phyloP scores from a whole-genome alignment of 1,140 invertebrate genomes.

The Maconellicoccus hirsutus region DNA sequence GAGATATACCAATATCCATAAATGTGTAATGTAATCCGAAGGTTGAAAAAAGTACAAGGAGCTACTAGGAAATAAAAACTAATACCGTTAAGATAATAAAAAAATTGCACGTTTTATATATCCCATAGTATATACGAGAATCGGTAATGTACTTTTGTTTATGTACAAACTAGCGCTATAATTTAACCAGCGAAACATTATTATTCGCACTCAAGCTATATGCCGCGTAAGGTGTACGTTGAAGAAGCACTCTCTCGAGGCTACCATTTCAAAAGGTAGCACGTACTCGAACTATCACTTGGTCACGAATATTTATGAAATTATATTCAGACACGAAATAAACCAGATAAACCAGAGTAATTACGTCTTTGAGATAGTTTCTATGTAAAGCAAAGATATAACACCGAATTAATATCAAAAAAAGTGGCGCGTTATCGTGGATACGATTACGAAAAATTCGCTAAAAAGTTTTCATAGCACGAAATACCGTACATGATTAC shows the following conservation, averaged over 20 bases:
- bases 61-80: neutral
- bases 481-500: neutral
- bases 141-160: neutral
- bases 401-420: conserved; percentile 2
- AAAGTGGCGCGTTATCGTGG: neutral
- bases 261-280: neutral
- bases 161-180: neutral
- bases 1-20: too few relatives aligned
- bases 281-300: neutral
- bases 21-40: neutral
- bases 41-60: neutral
- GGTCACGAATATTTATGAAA: conserved; percentile 1
- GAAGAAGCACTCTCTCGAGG: neutral
- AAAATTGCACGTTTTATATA: neutral
- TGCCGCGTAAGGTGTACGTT: neutral
- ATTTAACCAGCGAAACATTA: neutral
- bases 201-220: neutral
- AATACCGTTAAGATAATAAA: conserved; percentile 5
- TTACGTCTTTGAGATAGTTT: conserved; percentile 1
- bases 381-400: neutral
- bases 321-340: conserved; percentile 4
- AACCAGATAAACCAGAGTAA: conserved; percentile 8
- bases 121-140: neutral
- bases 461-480: neutral
- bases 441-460: neutral